A percentile compares a stretch with the other conserved stretches of the same genome.
These are phyloP conservation scores for Tricholaema leucomelas DNA, from an alignment of 2,113 vertebrate genomes.

Conservation along the genomic window DNA sequence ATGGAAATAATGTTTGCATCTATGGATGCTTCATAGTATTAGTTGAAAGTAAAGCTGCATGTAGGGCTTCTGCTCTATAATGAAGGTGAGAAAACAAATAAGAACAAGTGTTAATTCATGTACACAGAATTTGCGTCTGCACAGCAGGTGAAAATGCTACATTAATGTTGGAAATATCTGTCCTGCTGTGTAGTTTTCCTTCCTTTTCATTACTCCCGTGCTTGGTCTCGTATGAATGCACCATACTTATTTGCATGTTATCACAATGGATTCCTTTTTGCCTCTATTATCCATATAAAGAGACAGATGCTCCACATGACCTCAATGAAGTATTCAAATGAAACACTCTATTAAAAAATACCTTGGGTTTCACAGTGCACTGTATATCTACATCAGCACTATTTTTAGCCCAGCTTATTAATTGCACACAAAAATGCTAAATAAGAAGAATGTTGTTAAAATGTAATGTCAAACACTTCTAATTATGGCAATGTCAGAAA, in stretches of 20 bases:
- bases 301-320: constrained; percentile 1
- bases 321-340: constrained; percentile 15
- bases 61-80: neutral
- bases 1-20: constrained; percentile 37
- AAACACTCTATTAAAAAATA: neutral
- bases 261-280: constrained; percentile 11
- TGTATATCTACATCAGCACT: neutral
- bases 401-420: constrained; percentile 40
- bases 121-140: constrained; percentile 26
- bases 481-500: constrained; percentile 41
- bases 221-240: constrained; percentile 51
- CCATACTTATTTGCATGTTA: constrained; percentile 49
- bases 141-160: constrained; percentile 47
- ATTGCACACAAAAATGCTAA: constrained; percentile 19
- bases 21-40: constrained; percentile 7
- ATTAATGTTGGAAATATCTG: constrained; percentile 44
- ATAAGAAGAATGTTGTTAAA: constrained; percentile 7
- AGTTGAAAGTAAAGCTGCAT: constrained; percentile 5
- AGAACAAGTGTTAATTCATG: constrained; percentile 61
- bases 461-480: neutral
- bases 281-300: constrained; percentile 22
- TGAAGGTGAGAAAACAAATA: constrained; percentile 67
- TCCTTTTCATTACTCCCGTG: constrained; percentile 38
- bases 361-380: neutral
- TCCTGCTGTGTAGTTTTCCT: constrained; percentile 54